Conservation (phyloP, 1,140 invertebrate species). For the Sesamia nonagrioides region DNA sequence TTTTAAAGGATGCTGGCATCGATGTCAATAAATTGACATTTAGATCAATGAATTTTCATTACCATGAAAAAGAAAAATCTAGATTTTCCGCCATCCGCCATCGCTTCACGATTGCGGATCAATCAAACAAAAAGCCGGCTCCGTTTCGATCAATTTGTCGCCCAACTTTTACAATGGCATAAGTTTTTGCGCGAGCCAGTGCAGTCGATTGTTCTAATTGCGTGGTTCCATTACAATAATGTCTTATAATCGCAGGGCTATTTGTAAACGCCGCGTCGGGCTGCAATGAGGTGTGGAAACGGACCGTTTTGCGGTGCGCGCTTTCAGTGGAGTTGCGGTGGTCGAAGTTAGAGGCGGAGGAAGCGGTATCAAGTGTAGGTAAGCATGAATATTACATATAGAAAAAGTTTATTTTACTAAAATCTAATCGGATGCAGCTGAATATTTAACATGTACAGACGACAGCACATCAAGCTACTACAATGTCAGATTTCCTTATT, state of each 20-base stretch:
- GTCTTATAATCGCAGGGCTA: constrained; percentile 76
- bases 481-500: no score
- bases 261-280: constrained; percentile 72
- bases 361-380: background rate
- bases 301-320: constrained; percentile 69
- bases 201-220: constrained; percentile 76
- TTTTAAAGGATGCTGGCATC: background rate
- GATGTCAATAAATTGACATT: background rate
- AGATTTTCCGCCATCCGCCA: background rate
- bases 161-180: constrained; percentile 47
- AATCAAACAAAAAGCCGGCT: constrained; percentile 36
- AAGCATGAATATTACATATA: background rate
- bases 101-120: constrained; percentile 10
- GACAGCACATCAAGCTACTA: no score
- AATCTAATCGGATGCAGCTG: no score
- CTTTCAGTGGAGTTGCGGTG: constrained; percentile 59
- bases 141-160: constrained; percentile 41
- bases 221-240: constrained; percentile 78
- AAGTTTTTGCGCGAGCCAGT: constrained; percentile 51
- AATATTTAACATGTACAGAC: no score
- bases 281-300: constrained; percentile 82
- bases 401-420: no score
- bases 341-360: constrained; percentile 42
- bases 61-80: constrained; percentile 3
- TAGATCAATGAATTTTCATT: background rate